Percentiles rank a stretch among this genome's conserved stretches.
Evolutionary conservation across 2,113 vertebrate species (phyloP).

Genomic region (Bombycilla garrulus): DNA sequence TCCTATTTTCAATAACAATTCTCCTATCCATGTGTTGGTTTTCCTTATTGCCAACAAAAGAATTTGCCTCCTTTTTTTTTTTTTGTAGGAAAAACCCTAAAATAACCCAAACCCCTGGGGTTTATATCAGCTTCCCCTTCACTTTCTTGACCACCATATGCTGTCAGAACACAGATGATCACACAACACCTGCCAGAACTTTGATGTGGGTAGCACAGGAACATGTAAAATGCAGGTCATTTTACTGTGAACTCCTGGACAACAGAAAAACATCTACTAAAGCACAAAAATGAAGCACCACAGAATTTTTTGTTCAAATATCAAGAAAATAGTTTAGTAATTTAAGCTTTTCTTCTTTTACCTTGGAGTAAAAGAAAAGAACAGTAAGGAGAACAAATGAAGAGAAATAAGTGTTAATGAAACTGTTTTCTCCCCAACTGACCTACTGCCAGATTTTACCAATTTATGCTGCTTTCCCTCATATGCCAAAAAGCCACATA

Average conservation of each 20-base stretch:
- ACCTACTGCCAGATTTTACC: not conserved
- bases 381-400: not conserved
- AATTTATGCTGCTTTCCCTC: not conserved
- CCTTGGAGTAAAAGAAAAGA: not conserved
- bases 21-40: not conserved
- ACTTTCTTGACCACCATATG: not conserved
- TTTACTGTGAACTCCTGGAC: not conserved
- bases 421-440: not conserved
- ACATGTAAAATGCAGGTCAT: not conserved
- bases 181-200: not conserved
- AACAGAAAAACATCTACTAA: not conserved
- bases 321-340: not conserved
- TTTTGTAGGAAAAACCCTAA: accelerated
- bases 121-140: not conserved
- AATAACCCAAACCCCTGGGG: not conserved
- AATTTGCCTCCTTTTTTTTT: not conserved
- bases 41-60: not conserved
- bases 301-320: not conserved
- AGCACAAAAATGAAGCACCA: not conserved
- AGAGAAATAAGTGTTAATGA: not conserved
- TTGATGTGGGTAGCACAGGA: not conserved
- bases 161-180: not conserved
- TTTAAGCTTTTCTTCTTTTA: not conserved
- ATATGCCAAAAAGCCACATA: not conserved
- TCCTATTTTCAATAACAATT: not conserved